A percentile compares a stretch with the other conserved stretches of the same genome.
Conservation (phyloP, 2,113 vertebrate genomes). For the Trichechus manatus region DNA sequence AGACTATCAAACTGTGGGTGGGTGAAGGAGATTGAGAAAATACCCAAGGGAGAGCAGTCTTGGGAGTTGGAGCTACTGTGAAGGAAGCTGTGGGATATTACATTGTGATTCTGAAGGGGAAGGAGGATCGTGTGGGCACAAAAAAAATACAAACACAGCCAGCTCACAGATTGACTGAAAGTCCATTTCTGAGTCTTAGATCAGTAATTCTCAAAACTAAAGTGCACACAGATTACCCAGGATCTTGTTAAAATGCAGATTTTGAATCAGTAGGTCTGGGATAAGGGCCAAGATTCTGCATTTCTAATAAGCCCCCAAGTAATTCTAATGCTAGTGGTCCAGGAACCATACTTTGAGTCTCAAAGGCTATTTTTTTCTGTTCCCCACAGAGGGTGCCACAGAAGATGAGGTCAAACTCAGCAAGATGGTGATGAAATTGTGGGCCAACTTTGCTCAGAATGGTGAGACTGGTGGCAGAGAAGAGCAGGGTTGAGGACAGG, state of each 20-base stretch:
- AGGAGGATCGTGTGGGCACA: accelerated
- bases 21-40: neutral
- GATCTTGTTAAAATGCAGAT: neutral
- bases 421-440: conserved; percentile 75
- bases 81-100: no score
- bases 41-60: neutral
- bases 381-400: neutral
- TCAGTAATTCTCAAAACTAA: no score
- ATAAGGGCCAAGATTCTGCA: neutral
- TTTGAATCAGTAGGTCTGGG: accelerated
- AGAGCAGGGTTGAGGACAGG: no score
- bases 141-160: neutral
- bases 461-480: conserved; percentile 59
- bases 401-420: conserved; percentile 74
- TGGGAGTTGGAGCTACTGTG: neutral
- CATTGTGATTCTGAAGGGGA: accelerated
- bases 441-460: conserved; percentile 79
- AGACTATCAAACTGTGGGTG: neutral
- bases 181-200: neutral
- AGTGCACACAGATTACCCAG: accelerated
- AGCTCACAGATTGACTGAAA: accelerated
- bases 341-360: accelerated
- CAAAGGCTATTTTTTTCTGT: neutral
- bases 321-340: no score
- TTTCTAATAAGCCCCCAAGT: neutral